Conservation (phyloP, 2,113 vertebrate species). For the Pedionomus torquatus region DNA sequence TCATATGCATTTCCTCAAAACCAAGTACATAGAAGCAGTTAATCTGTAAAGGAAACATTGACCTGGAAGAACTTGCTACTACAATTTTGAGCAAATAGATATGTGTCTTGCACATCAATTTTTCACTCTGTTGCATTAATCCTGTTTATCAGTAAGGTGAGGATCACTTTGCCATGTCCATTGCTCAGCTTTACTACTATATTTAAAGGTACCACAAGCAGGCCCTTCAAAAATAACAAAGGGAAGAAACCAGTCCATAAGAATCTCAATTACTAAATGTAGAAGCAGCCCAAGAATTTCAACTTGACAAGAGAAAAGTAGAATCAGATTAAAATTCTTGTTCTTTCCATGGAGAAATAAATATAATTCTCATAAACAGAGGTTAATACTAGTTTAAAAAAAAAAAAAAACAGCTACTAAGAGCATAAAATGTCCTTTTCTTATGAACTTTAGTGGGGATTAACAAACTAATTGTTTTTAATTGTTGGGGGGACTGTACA, state of each 20-base stretch:
- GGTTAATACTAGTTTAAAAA: not conserved
- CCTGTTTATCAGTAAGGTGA: not conserved
- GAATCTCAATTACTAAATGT: not conserved
- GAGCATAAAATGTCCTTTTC: not conserved
- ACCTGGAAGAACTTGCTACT: not conserved
- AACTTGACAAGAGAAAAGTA: not conserved
- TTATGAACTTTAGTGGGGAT: not conserved
- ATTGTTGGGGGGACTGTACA: not conserved
- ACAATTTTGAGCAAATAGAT: not conserved
- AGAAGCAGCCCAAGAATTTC: not conserved
- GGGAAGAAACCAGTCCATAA: not conserved
- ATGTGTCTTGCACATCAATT: fast-evolving
- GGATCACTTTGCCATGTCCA: not conserved
- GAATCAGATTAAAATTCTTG: not conserved
- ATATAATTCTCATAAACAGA: not conserved
- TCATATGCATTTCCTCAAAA: not conserved
- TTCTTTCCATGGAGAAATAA: not conserved
- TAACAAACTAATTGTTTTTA: not conserved
- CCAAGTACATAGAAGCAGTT: not conserved
- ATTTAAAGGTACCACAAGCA: not conserved
- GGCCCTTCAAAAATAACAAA: not conserved
- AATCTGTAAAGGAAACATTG: not conserved
- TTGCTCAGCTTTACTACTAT: not conserved
- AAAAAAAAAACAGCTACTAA: not conserved
- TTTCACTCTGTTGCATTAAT: not conserved